These are phyloP conservation scores for Carcina quercana DNA, from an alignment of 2,888 invertebrate species.

Conservation along the genomic window DNA sequence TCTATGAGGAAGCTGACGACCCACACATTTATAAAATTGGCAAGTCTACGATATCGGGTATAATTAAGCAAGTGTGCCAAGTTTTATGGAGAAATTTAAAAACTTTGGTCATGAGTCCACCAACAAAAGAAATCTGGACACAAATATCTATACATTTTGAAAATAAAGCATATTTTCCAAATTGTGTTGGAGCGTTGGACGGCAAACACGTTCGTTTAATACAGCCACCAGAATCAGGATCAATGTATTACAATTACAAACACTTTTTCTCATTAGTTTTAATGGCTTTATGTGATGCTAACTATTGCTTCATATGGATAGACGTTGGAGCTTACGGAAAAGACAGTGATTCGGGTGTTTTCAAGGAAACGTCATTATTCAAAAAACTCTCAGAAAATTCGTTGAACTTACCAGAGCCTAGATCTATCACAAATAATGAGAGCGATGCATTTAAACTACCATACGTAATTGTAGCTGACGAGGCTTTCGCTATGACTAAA, in stretches of 20 bases:
- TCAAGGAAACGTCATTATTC: conserved; percentile 10
- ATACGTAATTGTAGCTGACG: conserved; percentile 6
- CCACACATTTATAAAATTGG: no score
- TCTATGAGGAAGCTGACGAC: no score
- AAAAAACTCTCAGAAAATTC: conserved; percentile 5
- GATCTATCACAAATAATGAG: no score
- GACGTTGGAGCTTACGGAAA: conserved; percentile 3
- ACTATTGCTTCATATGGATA: conserved; percentile 11
- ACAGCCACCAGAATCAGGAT: background rate
- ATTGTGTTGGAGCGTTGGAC: background rate
- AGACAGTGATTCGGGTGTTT: conserved; percentile 10
- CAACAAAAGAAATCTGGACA: no score
- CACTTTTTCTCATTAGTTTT: conserved; percentile 1
- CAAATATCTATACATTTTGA: no score
- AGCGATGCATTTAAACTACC: no score
- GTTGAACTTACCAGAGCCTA: background rate
- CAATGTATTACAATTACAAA: conserved; percentile 1
- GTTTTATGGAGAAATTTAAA: no score
- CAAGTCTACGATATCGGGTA: no score
- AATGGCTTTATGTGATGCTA: conserved; percentile 10
- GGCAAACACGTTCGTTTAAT: background rate
- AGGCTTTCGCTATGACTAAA: background rate
- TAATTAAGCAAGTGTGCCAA: no score
- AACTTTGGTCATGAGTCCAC: no score
- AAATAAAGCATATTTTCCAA: conserved; percentile 3